Conservation (phyloP, 1,140 invertebrate species). For the Penaeus indicus region DNA sequence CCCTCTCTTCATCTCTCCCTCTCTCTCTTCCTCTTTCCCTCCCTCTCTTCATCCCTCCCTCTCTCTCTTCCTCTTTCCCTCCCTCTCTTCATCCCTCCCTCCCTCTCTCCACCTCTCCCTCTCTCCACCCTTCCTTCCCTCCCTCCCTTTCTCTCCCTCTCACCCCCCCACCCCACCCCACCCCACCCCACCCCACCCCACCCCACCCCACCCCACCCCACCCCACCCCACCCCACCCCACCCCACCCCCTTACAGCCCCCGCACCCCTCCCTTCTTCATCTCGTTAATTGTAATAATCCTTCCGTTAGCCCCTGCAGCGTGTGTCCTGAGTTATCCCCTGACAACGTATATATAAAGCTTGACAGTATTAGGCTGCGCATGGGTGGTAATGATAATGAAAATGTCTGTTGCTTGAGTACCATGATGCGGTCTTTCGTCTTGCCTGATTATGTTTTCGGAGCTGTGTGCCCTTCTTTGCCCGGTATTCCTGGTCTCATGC, state of each 20-base stretch:
- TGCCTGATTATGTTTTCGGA: too few species aligned
- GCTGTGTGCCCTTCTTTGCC: too few species aligned
- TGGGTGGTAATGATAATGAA: too few species aligned
- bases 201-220: neutral
- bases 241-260: too few species aligned
- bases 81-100: neutral
- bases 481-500: too few species aligned
- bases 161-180: neutral
- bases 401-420: too few species aligned
- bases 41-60: neutral
- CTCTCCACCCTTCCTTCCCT: neutral
- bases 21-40: neutral
- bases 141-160: neutral
- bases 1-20: neutral
- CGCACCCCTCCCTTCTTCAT: neutral
- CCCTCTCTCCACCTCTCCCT: neutral
- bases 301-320: too few species aligned
- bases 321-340: too few species aligned
- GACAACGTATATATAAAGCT: too few species aligned
- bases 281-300: neutral
- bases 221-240: neutral
- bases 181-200: neutral
- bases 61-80: neutral
- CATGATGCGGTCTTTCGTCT: too few species aligned
- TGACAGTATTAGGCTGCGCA: too few species aligned